These are phyloP conservation scores for Lasiurus cinereus DNA, from an alignment of 2,113 vertebrate species.

Conservation along the genomic window DNA sequence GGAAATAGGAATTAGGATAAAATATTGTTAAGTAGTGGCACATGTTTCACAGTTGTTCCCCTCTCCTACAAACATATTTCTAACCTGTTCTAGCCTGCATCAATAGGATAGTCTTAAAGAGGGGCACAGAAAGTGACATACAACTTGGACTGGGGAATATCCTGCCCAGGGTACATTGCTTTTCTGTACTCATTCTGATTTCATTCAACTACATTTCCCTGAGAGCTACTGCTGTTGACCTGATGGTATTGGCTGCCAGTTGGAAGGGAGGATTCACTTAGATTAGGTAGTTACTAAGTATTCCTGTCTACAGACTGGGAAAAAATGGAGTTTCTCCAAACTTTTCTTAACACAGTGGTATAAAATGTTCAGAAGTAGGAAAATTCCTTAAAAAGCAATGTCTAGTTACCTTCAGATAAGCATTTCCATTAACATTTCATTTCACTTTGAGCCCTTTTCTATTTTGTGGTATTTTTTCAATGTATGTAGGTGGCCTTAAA, in stretches of 20 bases:
- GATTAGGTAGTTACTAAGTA: slow-evolving; percentile 61
- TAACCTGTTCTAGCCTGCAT: slow-evolving; percentile 25
- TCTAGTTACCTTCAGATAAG: slow-evolving; percentile 70
- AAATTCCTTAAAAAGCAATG: slow-evolving; percentile 63
- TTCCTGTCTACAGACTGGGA: slow-evolving; percentile 64
- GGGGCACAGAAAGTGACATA: neutral
- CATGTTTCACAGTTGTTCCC: slow-evolving; percentile 17
- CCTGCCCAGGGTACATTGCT: slow-evolving; percentile 27
- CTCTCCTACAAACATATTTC: slow-evolving; percentile 43
- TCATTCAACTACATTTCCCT: neutral
- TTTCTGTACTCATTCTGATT: slow-evolving; percentile 31
- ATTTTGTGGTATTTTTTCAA: slow-evolving; percentile 63
- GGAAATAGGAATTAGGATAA: slow-evolving; percentile 24
- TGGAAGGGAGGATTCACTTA: slow-evolving; percentile 64
- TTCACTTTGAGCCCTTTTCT: slow-evolving; percentile 70
- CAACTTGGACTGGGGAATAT: neutral
- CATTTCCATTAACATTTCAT: slow-evolving; percentile 75
- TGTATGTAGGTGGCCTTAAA: slow-evolving; percentile 72
- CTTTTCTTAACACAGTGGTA: slow-evolving; percentile 63
- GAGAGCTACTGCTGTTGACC: slow-evolving; percentile 35
- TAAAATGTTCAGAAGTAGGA: slow-evolving; percentile 65
- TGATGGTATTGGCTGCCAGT: slow-evolving; percentile 51
- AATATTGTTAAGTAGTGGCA: slow-evolving; percentile 43
- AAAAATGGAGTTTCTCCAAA: slow-evolving; percentile 65
- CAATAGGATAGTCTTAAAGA: slow-evolving; percentile 31